These are phyloP conservation scores for Diorhabda carinulata DNA, from an alignment of 1,140 invertebrate species.

Conservation along the genomic window DNA sequence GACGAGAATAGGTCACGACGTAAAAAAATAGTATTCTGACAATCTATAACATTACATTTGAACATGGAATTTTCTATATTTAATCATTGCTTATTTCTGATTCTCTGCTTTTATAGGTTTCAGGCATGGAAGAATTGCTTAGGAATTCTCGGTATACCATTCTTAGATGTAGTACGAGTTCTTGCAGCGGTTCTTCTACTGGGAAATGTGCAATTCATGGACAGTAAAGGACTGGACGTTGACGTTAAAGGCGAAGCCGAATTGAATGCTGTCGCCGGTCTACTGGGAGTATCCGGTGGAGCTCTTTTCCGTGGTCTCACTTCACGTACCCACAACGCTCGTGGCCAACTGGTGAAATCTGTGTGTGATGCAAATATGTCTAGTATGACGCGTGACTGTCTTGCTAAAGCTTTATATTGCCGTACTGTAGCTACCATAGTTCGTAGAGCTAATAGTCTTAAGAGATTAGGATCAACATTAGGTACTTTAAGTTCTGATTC, in stretches of 20 bases:
- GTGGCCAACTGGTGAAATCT: conserved; percentile 79
- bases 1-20: too few relatives aligned
- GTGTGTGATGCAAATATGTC: conserved; percentile 80
- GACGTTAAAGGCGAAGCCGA: conserved; percentile 74
- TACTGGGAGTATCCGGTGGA: conserved; percentile 74
- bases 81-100: too few relatives aligned
- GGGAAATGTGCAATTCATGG: conserved; percentile 86
- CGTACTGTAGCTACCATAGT: conserved; percentile 94
- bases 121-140: conserved; percentile 87
- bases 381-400: conserved; percentile 79
- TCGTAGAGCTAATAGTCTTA: conserved; percentile 84
- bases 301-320: conserved; percentile 78
- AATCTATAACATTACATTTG: too few relatives aligned
- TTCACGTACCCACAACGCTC: conserved; percentile 75
- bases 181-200: conserved; percentile 84
- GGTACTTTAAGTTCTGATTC: conserved; percentile 87
- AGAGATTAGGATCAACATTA: conserved; percentile 79
- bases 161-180: conserved; percentile 87
- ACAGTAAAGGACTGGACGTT: conserved; percentile 68
- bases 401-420: conserved; percentile 91
- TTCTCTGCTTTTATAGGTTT: conserved; percentile 54
- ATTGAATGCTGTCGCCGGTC: conserved; percentile 75
- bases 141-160: conserved; percentile 87
- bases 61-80: too few relatives aligned
- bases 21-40: too few relatives aligned